phyloP scores from a whole-genome alignment of 1,140 invertebrate genomes.

The Ostrea denselamellosa region DNA sequence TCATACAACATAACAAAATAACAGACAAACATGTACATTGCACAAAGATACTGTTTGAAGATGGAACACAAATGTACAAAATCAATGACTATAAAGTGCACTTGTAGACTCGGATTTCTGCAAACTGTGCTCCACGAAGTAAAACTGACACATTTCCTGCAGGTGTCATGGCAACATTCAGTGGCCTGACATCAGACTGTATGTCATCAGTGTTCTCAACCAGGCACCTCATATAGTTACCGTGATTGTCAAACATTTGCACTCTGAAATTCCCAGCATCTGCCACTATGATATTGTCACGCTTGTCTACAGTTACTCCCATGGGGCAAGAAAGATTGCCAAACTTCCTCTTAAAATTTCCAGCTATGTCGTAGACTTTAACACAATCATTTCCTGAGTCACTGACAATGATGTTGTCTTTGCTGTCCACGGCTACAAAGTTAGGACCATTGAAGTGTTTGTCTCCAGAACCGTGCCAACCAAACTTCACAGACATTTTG shows the following conservation, averaged over 20 bases:
- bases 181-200: constrained; percentile 66
- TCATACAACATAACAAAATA: not conserved
- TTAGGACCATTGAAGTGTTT: constrained; percentile 80
- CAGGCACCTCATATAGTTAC: constrained; percentile 61
- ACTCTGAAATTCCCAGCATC: constrained; percentile 98
- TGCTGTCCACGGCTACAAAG: constrained; percentile 68
- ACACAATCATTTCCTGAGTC: constrained; percentile 73
- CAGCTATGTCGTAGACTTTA: constrained; percentile 70
- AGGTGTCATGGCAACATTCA: constrained; percentile 72
- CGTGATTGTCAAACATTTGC: constrained; percentile 88
- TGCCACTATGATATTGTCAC: constrained; percentile 97
- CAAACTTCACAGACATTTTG: constrained; percentile 98
- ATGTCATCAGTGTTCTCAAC: constrained; percentile 67
- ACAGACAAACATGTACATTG: not conserved
- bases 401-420: constrained; percentile 72
- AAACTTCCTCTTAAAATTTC: constrained; percentile 73
- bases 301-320: constrained; percentile 97
- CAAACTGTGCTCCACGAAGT: constrained; percentile 69
- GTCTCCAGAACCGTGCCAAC: constrained; percentile 92
- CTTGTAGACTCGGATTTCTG: constrained; percentile 68
- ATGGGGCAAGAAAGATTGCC: constrained; percentile 92
- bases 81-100: constrained; percentile 42
- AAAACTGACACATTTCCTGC: constrained; percentile 72
- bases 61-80: not conserved
- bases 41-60: too few relatives aligned